Percentiles rank a stretch among this genome's conserved stretches.
Evolutionary conservation across 2,888 invertebrate genomes (phyloP).

Genomic region (Epistrophella euchroma): DNA sequence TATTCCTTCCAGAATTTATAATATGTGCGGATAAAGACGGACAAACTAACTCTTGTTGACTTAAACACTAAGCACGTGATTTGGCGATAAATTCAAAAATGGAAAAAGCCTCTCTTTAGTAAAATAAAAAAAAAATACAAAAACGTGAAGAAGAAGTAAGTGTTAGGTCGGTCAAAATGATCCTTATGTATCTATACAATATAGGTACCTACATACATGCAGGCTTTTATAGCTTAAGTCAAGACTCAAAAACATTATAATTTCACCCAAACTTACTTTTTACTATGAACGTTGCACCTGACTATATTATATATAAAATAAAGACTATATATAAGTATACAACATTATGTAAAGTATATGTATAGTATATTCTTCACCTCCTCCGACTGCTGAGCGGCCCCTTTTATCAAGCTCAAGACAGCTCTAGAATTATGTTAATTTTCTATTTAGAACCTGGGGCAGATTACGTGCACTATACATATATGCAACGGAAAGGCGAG

Average conservation of each 20-base stretch:
- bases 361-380: neutral
- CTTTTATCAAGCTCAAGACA: slow-evolving; percentile 30
- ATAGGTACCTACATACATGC: neutral
- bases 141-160: slow-evolving; percentile 31
- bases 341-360: too few relatives aligned
- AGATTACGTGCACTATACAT: slow-evolving; percentile 60
- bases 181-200: slow-evolving; percentile 1
- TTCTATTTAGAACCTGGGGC: slow-evolving; percentile 49
- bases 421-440: slow-evolving; percentile 73
- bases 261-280: slow-evolving; percentile 46
- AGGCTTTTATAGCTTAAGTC: neutral
- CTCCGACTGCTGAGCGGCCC: neutral
- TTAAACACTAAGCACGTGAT: slow-evolving; percentile 75
- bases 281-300: slow-evolving; percentile 58
- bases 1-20: slow-evolving; percentile 26
- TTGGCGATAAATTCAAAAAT: slow-evolving; percentile 70
- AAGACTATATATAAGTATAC: neutral
- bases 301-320: neutral
- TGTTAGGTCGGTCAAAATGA: slow-evolving; percentile 58
- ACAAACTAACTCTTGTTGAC: slow-evolving; percentile 71
- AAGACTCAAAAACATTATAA: slow-evolving; percentile 53
- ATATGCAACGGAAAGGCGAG: slow-evolving; percentile 55
- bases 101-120: slow-evolving; percentile 36
- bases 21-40: slow-evolving; percentile 48
- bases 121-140: neutral